These are phyloP conservation scores for Brachynemurus nebulosus DNA, from an alignment of 2,888 invertebrate species.

Conservation along the genomic window DNA sequence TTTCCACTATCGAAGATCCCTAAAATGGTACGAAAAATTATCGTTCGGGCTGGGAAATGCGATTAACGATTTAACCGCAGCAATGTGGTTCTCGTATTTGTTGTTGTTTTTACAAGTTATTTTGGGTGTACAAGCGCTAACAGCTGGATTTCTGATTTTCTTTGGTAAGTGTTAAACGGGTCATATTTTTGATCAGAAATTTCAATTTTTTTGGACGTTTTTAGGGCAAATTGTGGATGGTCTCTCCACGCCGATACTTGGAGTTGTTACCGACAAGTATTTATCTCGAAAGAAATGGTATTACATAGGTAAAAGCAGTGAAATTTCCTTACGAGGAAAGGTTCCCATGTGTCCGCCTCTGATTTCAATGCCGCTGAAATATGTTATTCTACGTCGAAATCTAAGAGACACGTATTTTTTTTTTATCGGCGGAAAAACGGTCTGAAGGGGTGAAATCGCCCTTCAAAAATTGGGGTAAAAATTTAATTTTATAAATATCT, in stretches of 20 bases:
- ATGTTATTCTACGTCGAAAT: too few species aligned
- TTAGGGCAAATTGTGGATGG: constrained; percentile 77
- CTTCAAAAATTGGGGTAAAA: too few species aligned
- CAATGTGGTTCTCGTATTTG: constrained; percentile 89
- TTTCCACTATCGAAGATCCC: too few species aligned
- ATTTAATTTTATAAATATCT: too few species aligned
- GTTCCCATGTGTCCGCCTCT: too few species aligned
- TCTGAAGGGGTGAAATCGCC: too few species aligned
- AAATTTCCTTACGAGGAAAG: too few species aligned
- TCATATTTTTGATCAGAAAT: background rate
- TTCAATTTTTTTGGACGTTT: constrained; percentile 18
- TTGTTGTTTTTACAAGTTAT: constrained; percentile 64
- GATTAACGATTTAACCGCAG: constrained; percentile 82
- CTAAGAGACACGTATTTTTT: too few species aligned
- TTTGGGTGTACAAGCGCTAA: constrained; percentile 39
- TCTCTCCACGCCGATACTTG: constrained; percentile 70
- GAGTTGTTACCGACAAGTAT: constrained; percentile 65
- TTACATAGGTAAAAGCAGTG: constrained; percentile 52
- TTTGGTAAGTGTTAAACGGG: constrained; percentile 35
- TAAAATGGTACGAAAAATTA: constrained; percentile 29
- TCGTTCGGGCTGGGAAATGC: constrained; percentile 66
- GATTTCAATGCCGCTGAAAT: too few species aligned
- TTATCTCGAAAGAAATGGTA: constrained; percentile 76
- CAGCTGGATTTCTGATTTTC: constrained; percentile 52
- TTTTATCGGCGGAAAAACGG: too few species aligned